These are phyloP conservation scores for Anisognathus igniventris DNA, from an alignment of 2,797 vertebrate genomes.

Conservation along the genomic window DNA sequence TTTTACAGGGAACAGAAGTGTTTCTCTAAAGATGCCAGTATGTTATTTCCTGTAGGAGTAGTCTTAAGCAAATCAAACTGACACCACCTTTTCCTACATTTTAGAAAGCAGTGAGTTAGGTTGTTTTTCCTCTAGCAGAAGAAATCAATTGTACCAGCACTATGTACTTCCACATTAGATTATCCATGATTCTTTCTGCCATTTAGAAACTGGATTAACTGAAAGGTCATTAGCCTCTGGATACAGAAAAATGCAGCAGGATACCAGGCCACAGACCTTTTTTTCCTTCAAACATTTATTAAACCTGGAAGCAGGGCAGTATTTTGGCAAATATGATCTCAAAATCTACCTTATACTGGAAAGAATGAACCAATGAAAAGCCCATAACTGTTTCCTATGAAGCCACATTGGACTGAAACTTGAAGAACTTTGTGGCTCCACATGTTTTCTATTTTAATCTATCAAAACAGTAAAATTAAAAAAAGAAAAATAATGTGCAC, in stretches of 20 bases:
- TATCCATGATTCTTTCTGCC: not conserved
- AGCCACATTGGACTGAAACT: not conserved
- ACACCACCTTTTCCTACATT: not conserved
- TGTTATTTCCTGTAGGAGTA: not conserved
- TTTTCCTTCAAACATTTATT: not conserved
- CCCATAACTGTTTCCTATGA: not conserved
- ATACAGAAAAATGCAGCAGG: not conserved
- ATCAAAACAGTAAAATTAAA: not conserved
- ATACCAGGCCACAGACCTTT: not conserved
- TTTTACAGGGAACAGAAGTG: not conserved
- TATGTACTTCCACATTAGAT: not conserved
- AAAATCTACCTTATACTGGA: not conserved
- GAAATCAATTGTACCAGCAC: not conserved
- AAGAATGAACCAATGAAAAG: not conserved
- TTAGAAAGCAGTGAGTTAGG: not conserved
- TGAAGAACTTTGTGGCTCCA: not conserved
- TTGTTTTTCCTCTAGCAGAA: not conserved
- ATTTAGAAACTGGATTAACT: not conserved
- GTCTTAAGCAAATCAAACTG: not conserved
- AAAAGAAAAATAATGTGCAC: not conserved
- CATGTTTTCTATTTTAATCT: constrained; percentile 36
- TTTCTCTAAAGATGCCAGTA: not conserved
- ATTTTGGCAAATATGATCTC: not conserved
- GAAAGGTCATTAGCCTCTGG: not conserved
- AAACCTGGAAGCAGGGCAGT: not conserved